phyloP scores from a whole-genome alignment of 1,140 invertebrate species.

The Pseudomyrmex gracilis region DNA sequence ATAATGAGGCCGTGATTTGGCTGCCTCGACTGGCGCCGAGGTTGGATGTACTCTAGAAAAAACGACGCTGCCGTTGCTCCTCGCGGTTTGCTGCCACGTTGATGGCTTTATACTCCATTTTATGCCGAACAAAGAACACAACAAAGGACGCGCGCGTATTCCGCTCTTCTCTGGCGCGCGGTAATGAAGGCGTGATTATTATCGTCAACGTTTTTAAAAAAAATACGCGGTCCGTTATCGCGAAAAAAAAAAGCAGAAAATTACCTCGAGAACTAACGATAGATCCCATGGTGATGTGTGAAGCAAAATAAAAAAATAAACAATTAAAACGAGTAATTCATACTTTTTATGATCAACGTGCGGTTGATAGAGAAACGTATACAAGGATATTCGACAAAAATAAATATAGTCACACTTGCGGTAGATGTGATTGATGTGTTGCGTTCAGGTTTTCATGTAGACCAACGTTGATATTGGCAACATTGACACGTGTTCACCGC shows the following conservation, averaged over 20 bases:
- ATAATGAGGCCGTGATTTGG: constrained; percentile 85
- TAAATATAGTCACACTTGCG: not conserved
- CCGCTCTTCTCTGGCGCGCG: not conserved
- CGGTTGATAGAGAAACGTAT: not conserved
- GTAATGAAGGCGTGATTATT: constrained; percentile 6
- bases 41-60: constrained; percentile 66
- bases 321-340: not conserved
- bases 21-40: constrained; percentile 80
- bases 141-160: constrained; percentile 48
- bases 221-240: not conserved
- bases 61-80: constrained; percentile 48
- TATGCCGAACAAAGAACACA: constrained; percentile 61
- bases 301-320: not conserved
- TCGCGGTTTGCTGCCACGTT: constrained; percentile 71
- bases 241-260: not conserved
- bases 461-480: constrained; percentile 34
- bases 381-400: not conserved
- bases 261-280: not conserved
- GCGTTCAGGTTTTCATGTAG: not conserved
- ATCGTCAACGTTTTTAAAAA: not conserved
- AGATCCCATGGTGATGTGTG: not conserved
- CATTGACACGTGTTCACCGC: constrained; percentile 81
- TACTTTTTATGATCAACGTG: not conserved
- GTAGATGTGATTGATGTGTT: constrained; percentile 9
- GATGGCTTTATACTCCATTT: constrained; percentile 75